These are phyloP conservation scores for Procapra przewalskii DNA, from an alignment of 2,113 vertebrate genomes.

Conservation along the genomic window DNA sequence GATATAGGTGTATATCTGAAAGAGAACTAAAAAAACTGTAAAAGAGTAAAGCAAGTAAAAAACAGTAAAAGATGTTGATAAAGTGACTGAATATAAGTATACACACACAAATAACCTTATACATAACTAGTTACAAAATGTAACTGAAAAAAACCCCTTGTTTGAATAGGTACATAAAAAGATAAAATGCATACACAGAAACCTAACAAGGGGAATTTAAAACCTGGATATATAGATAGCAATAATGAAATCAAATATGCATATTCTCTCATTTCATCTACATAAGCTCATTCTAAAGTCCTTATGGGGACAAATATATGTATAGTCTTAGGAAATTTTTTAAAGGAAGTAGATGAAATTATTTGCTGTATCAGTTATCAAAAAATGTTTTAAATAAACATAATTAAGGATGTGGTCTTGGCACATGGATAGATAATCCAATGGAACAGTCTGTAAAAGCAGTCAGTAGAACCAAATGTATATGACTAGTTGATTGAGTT, in stretches of 20 bases:
- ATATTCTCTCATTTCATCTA: not conserved
- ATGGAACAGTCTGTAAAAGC: not conserved
- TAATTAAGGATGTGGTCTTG: not conserved
- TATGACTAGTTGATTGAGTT: not conserved
- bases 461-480: not conserved
- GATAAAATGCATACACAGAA: not conserved
- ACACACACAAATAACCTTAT: not conserved
- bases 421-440: not conserved
- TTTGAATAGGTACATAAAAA: not conserved
- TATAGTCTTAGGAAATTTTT: not conserved
- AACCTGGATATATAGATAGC: not conserved
- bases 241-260: not conserved
- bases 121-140: not conserved
- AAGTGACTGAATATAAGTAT: not conserved
- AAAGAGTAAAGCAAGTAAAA: not conserved
- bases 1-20: not conserved
- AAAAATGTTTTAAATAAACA: not conserved
- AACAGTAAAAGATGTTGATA: not conserved
- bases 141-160: not conserved
- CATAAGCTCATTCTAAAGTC: not conserved
- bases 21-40: not conserved
- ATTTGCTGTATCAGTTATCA: not conserved
- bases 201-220: not conserved
- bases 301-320: not conserved
- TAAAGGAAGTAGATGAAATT: not conserved